Evolutionary conservation across 2,888 invertebrate species (phyloP), one percentile per base, ranked within the genome.

Genomic region (Folsomia manolachei): DNA sequence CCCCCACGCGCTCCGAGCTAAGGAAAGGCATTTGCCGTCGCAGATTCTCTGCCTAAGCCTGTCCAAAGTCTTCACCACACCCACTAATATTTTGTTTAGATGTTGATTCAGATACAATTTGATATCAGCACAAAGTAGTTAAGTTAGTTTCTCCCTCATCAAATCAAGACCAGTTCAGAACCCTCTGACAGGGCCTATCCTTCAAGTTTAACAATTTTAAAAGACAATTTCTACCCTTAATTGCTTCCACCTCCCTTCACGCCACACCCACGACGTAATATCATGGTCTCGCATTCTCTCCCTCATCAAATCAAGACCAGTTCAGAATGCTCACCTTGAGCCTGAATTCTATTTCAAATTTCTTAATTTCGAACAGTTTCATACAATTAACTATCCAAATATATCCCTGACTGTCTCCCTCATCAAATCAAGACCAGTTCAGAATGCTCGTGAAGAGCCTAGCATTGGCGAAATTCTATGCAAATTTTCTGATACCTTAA

Each of bases 81-180:
- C n/a, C n/a, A n/a, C n/a, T n/a, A n/a, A n/a, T n/a, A n/a, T n/a
- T n/a, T n/a, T n/a, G n/a, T 51, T 51, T 18, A 51, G 51, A 51
- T 51, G 9, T 18, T 51, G 18, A 51, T 51, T 51, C 18, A 51
- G 9, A 51, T 51, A 18, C 18, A n/a, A 51, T 51, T 51, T 11
- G 51, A 51, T 51, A 9, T 51, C 9, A 11, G 51, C 51, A 11
- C 9, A 51, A 51, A 51, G 9, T 51, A 51, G n/a, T n/a, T n/a
- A n/a, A n/a, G n/a, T n/a, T n/a, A n/a, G 39, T 62, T 63, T 25
- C 63, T 27, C 63, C 63, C 63, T 63, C 63, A 63, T 63, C 63
- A 63, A 27, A 63, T 63, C 19, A 27, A 63, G 63, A 63, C 63
- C 63, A 63, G 63, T 63, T 63, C 63, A 63, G 63, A 63, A 63